Conservation (phyloP, 1,140 invertebrate genomes). For the Papilio polyxenes region DNA sequence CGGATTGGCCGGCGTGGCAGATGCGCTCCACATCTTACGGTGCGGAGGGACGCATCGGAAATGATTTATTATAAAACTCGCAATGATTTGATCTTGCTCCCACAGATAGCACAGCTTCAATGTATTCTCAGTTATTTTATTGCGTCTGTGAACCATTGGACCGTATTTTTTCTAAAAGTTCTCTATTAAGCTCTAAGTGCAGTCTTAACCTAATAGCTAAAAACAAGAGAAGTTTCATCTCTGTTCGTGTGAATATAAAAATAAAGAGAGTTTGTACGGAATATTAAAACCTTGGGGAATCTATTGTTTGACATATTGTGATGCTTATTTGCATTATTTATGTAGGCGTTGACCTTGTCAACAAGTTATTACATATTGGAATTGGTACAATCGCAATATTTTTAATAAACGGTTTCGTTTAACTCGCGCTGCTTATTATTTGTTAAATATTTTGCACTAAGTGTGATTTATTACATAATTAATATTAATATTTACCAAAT, state of each 20-base stretch:
- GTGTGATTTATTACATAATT: background rate
- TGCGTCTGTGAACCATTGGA: background rate
- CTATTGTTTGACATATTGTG: background rate
- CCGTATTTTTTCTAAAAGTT: background rate
- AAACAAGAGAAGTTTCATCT: too few species aligned
- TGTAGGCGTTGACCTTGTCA: slow-evolving; percentile 5
- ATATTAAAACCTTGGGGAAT: background rate
- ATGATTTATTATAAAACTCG: slow-evolving; percentile 17
- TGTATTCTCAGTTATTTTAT: background rate
- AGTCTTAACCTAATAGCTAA: too few species aligned
- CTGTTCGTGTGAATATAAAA: background rate
- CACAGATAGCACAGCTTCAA: background rate
- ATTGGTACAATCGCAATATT: background rate
- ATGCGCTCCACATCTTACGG: slow-evolving; percentile 49
- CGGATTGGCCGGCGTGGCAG: slow-evolving; percentile 66
- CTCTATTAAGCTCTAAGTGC: background rate
- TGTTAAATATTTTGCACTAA: background rate
- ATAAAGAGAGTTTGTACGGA: background rate
- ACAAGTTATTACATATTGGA: background rate
- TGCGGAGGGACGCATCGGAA: slow-evolving; percentile 18
- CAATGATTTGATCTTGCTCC: slow-evolving; percentile 9
- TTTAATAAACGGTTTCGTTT: too few species aligned
- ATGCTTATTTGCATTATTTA: background rate
- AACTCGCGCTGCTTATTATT: background rate
- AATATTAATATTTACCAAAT: background rate